Conservation (phyloP, 1,140 invertebrate species). For the Antheraea pernyi region DNA sequence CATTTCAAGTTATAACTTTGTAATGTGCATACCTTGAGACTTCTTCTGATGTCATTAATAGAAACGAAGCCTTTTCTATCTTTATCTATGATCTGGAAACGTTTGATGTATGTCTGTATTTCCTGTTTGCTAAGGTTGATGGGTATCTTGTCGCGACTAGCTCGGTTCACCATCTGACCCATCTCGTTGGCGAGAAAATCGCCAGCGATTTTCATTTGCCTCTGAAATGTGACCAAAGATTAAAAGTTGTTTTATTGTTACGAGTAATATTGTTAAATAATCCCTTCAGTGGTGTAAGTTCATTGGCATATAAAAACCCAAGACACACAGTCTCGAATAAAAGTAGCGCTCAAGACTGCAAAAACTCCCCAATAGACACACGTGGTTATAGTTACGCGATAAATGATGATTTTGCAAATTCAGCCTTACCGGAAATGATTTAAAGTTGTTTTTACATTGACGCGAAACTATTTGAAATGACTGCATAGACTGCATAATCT, state of each 20-base stretch:
- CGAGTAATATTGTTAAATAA: neutral
- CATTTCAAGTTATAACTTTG: neutral
- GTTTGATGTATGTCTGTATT: constrained; percentile 95
- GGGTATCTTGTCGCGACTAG: constrained; percentile 92
- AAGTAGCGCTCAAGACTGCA: no score
- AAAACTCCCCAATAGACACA: no score
- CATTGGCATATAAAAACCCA: no score
- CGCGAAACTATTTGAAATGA: no score
- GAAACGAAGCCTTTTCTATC: constrained; percentile 99
- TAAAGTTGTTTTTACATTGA: no score
- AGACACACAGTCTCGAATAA: no score
- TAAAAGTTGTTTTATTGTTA: neutral
- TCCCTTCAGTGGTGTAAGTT: no score
- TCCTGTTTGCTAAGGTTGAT: constrained; percentile 97
- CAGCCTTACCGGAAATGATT: no score
- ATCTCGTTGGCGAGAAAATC: constrained; percentile 97
- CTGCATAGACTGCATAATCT: no score
- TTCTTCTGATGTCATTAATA: constrained; percentile 96
- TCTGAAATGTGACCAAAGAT: constrained; percentile 72
- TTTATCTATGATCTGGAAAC: constrained; percentile 96
- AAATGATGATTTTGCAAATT: no score
- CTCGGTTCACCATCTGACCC: constrained; percentile 96
- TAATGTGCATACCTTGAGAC: constrained; percentile 89
- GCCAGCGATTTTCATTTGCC: constrained; percentile 88
- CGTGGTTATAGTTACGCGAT: no score